Conservation (phyloP, 2,113 vertebrate species). For the Aspiorhynchus laticeps region DNA sequence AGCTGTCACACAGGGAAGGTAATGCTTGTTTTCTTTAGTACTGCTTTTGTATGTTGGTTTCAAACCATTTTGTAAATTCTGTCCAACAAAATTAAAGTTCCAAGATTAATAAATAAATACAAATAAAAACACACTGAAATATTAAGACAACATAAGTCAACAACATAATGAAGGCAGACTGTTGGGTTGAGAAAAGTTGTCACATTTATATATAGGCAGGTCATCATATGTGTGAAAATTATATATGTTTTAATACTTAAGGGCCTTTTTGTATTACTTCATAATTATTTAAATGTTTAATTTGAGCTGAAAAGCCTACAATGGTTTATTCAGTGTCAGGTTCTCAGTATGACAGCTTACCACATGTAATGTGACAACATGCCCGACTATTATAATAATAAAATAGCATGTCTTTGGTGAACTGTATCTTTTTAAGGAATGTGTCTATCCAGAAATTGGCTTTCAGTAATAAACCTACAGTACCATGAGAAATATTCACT, state of each 20-base stretch:
- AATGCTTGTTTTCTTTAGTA: background rate
- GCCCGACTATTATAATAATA: background rate
- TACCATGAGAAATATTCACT: constrained; percentile 15
- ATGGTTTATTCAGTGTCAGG: background rate
- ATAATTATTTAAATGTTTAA: background rate
- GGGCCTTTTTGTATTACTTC: background rate
- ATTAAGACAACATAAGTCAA: background rate
- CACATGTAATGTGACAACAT: background rate
- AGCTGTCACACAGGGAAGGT: background rate
- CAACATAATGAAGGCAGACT: background rate
- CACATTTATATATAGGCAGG: background rate
- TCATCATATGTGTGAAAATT: background rate
- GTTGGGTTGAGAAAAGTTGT: background rate
- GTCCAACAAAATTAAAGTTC: no score
- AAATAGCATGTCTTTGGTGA: background rate
- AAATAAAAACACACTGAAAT: background rate
- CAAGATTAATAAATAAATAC: no score
- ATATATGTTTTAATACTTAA: no score
- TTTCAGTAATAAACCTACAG: constrained; percentile 7
- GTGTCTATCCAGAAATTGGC: background rate
- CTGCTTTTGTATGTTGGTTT: background rate
- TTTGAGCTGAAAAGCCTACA: background rate
- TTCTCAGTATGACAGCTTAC: background rate
- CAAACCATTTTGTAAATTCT: background rate
- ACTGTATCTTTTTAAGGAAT: background rate